phyloP scores from a whole-genome alignment of 2,888 invertebrate genomes.

The Perithous albicinctus region DNA sequence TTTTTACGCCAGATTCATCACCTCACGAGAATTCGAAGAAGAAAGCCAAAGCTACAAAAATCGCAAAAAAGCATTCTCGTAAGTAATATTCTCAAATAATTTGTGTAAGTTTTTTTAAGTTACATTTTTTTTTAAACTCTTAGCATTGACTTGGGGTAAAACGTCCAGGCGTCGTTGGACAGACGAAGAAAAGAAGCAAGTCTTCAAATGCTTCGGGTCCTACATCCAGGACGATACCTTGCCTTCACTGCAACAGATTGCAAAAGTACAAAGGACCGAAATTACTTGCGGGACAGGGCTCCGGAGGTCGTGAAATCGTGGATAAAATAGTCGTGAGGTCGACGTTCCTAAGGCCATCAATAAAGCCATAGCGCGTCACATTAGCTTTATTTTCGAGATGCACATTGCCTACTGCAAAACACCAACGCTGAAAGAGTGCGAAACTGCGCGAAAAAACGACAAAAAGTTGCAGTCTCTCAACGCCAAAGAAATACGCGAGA shows the following conservation, averaged over 20 bases:
- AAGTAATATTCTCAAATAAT: not conserved
- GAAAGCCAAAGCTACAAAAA: not conserved
- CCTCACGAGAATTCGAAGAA: not conserved
- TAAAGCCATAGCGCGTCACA: not conserved
- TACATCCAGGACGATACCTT: not conserved
- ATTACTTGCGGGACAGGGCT: not conserved
- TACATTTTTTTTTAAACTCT: not conserved
- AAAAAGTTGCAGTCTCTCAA: slow-evolving; percentile 5
- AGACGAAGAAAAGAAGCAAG: not conserved
- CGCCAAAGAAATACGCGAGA: slow-evolving; percentile 1
- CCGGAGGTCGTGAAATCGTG: not conserved
- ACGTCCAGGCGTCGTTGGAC: slow-evolving; percentile 2
- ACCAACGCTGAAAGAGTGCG: slow-evolving; percentile 31
- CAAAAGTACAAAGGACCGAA: not conserved
- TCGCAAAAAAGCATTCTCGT: not conserved
- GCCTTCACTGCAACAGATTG: not conserved
- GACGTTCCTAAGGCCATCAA: not conserved
- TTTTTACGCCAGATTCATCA: not conserved
- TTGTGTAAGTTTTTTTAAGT: not conserved
- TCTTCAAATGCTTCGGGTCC: slow-evolving; percentile 2
- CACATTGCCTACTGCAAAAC: not conserved
- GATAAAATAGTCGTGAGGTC: not conserved
- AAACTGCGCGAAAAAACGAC: slow-evolving; percentile 13
- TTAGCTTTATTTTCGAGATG: slow-evolving; percentile 22
- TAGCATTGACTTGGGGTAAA: not conserved